These are phyloP conservation scores for Lacerta bilineata DNA, from an alignment of 2,797 vertebrate species.

Conservation along the genomic window DNA sequence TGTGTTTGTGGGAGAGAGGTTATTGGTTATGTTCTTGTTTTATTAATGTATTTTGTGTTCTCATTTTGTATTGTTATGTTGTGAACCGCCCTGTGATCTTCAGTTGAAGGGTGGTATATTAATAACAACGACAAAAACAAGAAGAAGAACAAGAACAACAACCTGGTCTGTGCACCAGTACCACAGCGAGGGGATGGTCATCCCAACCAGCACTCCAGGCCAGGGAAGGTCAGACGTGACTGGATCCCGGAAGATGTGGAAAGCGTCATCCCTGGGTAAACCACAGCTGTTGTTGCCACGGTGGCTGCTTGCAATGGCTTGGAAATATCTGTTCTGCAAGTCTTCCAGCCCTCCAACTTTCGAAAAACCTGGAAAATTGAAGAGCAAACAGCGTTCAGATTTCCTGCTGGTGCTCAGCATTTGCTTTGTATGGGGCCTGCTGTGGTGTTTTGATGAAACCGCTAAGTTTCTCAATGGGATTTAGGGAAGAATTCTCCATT, in stretches of 20 bases:
- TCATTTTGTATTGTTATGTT: no score
- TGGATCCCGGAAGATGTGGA: slow-evolving; percentile 93
- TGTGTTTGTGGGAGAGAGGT: no score
- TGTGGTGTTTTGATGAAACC: background rate
- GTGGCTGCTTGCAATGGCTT: slow-evolving; percentile 85
- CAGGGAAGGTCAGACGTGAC: slow-evolving; percentile 94
- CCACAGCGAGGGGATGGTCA: slow-evolving; percentile 96
- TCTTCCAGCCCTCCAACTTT: slow-evolving; percentile 90
- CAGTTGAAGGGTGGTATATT: no score
- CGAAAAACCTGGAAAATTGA: slow-evolving; percentile 84
- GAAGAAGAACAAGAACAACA: background rate
- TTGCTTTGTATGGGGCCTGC: background rate
- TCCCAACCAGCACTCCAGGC: slow-evolving; percentile 93
- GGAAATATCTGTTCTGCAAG: slow-evolving; percentile 85
- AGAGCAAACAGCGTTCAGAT: slow-evolving; percentile 33
- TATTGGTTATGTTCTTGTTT: no score
- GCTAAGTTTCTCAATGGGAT: background rate
- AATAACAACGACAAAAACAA: no score
- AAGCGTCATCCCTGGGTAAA: slow-evolving; percentile 90
- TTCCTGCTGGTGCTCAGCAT: accelerated
- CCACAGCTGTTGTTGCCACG: slow-evolving; percentile 91
- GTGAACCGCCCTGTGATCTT: no score
- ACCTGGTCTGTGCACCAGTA: slow-evolving; percentile 99
- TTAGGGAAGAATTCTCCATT: no score
- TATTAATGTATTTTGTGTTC: no score